Evolutionary conservation across 2,113 vertebrate genomes (phyloP).

Genomic region (Macroglossus sobrinus): DNA sequence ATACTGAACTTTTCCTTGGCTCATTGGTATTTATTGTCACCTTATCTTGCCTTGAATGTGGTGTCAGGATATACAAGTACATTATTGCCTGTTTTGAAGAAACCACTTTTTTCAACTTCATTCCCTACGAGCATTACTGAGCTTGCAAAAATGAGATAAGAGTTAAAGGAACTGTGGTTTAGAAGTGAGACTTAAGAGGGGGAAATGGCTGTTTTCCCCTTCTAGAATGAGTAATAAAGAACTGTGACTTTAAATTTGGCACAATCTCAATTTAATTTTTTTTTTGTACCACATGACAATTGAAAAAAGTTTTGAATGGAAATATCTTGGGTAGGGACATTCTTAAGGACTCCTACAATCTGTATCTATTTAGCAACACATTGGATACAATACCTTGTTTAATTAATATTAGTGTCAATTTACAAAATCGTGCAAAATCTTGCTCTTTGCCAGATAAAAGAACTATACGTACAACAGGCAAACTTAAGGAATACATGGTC

Average conservation of each 20-base stretch:
- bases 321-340: not conserved
- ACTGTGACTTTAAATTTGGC: slow-evolving; percentile 27
- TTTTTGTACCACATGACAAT: not conserved
- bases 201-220: not conserved
- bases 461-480: not conserved
- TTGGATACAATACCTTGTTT: not conserved
- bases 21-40: not conserved
- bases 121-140: not conserved
- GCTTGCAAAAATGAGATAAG: slow-evolving; percentile 2
- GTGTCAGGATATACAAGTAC: not conserved
- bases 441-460: not conserved
- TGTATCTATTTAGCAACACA: slow-evolving; percentile 16
- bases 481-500: not conserved
- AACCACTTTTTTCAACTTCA: not conserved
- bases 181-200: slow-evolving; percentile 24
- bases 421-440: slow-evolving; percentile 9
- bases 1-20: not conserved
- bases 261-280: not conserved
- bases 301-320: slow-evolving; percentile 49
- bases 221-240: slow-evolving; percentile 29
- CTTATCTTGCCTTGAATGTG: not conserved
- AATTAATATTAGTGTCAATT: slow-evolving; percentile 3
- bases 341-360: not conserved
- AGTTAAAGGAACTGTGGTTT: slow-evolving; percentile 23
- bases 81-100: not conserved